Percentiles rank a stretch among this genome's conserved stretches.
Conservation (phyloP, 2,888 invertebrate genomes). For the Sepiola atlantica region DNA sequence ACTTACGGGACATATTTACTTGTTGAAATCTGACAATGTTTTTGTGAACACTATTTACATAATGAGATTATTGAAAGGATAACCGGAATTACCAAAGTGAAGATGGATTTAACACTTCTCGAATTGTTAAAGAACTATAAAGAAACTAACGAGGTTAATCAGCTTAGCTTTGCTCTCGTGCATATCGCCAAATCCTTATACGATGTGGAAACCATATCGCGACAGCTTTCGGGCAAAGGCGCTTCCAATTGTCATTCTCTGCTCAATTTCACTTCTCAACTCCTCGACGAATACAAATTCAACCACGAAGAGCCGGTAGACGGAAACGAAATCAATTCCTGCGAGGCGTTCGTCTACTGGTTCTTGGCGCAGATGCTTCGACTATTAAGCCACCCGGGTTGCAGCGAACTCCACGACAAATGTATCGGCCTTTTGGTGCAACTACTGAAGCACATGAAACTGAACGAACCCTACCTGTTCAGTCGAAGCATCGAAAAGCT, state of each 20-base stretch:
- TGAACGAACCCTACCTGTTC: conserved; percentile 58
- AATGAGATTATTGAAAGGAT: too few relatives aligned
- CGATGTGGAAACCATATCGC: neutral
- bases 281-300: conserved; percentile 35
- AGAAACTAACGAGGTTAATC: neutral
- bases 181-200: conserved; percentile 33
- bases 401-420: conserved; percentile 55
- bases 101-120: neutral
- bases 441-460: conserved; percentile 56
- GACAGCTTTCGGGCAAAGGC: neutral
- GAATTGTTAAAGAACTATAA: conserved; percentile 13
- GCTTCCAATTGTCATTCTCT: neutral
- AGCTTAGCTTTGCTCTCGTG: neutral
- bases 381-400: conserved; percentile 58
- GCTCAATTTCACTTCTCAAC: neutral
- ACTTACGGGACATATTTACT: neutral
- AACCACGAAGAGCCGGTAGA: neutral
- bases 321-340: neutral
- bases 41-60: neutral
- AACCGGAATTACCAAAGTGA: neutral
- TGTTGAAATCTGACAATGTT: neutral
- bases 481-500: conserved; percentile 57
- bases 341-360: conserved; percentile 64
- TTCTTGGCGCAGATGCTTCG: conserved; percentile 60
- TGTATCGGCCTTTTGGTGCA: conserved; percentile 57